Evolutionary conservation across 2,888 invertebrate genomes (phyloP), one percentile per base, ranked within the genome.

Genomic region (Macrostomum cliftonense): DNA sequence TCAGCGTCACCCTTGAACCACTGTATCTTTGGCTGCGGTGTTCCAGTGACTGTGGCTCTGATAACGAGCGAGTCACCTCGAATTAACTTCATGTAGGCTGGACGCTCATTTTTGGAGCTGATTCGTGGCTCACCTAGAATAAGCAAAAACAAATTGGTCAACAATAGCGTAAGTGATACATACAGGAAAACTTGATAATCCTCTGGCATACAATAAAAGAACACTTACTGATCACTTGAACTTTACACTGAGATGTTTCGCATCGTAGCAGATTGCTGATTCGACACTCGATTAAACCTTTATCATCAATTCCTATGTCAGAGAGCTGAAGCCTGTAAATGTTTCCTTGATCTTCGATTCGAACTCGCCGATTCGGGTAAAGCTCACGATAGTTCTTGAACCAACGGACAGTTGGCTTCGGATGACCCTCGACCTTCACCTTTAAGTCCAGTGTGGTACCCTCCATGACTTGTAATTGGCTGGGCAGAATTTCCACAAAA

Each of bases 21-120:
- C 28, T 28, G 28, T 2, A 28, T 28, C 28, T 51, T 37, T 2
- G 52, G 53, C 13, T 52, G 37, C 16, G 53, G 42, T 11, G 53
- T 37, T 14, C 48, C 49, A 4, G 17, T 37, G 11, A 52, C 48
- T 11, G 46, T 38, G 43, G 49, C 47, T 44, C 28, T 28, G 9
- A 28, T 28, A 4, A 28, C 28, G 28, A 28, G 28, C 28, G 28
- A 28, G 9, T 28, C 28, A 28, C 28, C 28, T 4, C 28, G 28
- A 28, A 28, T 28, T 7, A 28, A 9, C 28, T 28, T 28, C 28
- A 28, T 28, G 9, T 28, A 28, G 28, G 28, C 28, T 4, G 28
- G 28, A 7, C 28, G 28, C 4, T 28, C 28, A 28, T 28, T 28
- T 9, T 28, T 28, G 4, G 28, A 28, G 28, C 28, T 28, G 28